Base-by-base conservation (phyloP, 2,797 vertebrate genomes). In the Potorous gilbertii region DNA sequence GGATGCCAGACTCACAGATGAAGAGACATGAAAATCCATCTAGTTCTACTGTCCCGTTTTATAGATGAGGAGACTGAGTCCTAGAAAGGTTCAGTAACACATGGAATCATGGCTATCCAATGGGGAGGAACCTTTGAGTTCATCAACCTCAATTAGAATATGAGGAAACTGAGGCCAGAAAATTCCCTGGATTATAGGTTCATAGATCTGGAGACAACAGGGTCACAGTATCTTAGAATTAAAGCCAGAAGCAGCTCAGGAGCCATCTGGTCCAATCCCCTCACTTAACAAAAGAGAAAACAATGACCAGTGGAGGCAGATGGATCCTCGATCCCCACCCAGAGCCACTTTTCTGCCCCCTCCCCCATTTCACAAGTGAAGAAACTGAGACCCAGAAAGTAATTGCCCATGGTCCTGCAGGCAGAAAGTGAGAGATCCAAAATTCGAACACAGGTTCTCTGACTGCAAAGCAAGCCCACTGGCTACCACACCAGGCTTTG, bases 291-390 rank as follows among this genome's bases (percentile, higher is more conserved):
- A 46, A 40, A 81, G 18, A 46, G 21, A 4, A 29, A 81, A 81
- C 3, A 6, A 14, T n/a, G 31, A 34, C 34, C 34, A 1, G 5
- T 1, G 5, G n/a, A 21, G n/a, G 34, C 3, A 1, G 14, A 40
- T 74, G 14, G 18, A 6, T 27, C 24, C 27, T 56, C 5, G 0
- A 57, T 57, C 0, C 1, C 56, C 56, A 57, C 56, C 56, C 27
- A 57, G 27, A 28, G 56, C 27, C 56, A 57, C 56, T 57, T 28
- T 62, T 13, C 62, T 2, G 2, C 18, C 62, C 1, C 62, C 4
- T 5, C 34, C 24, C 34, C 34, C 62, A 74, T 21, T 9, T 81
- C 0, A 81, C n/a, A 16, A n/a, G 4, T 62, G 59, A 66, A 11
- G 31, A 66, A 34, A 66, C 62, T 21, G 62, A 74, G 62, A 31